These are phyloP conservation scores for Diaperis boleti DNA, from an alignment of 2,888 invertebrate genomes.

Conservation along the genomic window DNA sequence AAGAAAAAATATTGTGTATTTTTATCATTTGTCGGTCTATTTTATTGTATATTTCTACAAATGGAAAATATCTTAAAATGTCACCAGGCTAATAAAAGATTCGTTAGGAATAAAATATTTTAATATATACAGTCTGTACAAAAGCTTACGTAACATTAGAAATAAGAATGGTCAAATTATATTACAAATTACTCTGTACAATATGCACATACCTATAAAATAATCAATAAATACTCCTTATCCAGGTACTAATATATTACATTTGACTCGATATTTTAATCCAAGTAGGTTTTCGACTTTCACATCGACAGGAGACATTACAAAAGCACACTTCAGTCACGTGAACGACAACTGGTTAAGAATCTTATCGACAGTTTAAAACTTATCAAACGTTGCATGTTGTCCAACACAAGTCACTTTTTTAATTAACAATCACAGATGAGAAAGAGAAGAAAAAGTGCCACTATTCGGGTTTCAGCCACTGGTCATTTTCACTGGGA, in stretches of 20 bases:
- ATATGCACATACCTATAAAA: conserved; percentile 60
- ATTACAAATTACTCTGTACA: conserved; percentile 52
- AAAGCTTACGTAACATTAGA: conserved; percentile 59
- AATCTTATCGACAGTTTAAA: conserved; percentile 38
- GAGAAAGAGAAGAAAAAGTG: conserved; percentile 46
- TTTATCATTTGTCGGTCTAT: too few species aligned
- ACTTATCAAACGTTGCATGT: conserved; percentile 32
- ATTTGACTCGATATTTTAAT: conserved; percentile 55
- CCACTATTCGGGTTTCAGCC: conserved; percentile 31
- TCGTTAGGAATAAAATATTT: conserved; percentile 62
- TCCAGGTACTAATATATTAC: conserved; percentile 67
- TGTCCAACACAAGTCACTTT: conserved; percentile 34
- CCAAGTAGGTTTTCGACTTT: conserved; percentile 39
- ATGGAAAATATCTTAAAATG: too few species aligned
- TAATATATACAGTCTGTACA: conserved; percentile 64
- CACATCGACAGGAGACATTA: conserved; percentile 44
- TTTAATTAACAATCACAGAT: conserved; percentile 60
- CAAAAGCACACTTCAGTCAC: conserved; percentile 42
- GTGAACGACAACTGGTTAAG: conserved; percentile 46
- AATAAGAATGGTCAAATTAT: conserved; percentile 53
- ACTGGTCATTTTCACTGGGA: conserved; percentile 49
- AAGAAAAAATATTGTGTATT: too few species aligned
- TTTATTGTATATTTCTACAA: too few species aligned
- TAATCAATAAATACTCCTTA: conserved; percentile 65
- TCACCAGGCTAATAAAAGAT: too few species aligned